Evolutionary conservation across 2,113 vertebrate genomes (phyloP), one percentile per base, ranked within the genome.

Genomic region (Corythaixoides concolor): DNA sequence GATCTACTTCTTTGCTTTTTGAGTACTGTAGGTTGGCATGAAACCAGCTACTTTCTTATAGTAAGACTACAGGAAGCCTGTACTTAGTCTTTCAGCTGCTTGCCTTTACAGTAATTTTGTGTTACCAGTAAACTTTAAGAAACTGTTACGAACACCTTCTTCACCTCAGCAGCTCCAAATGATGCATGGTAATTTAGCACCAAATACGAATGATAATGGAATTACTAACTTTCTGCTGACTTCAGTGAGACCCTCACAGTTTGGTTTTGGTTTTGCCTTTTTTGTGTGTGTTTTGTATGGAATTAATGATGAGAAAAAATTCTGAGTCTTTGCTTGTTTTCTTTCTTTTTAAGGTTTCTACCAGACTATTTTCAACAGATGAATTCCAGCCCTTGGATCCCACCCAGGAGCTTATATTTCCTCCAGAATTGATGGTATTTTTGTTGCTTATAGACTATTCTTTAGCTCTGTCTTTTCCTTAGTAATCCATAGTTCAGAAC

Each of bases 361-460:
- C 93, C 4, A 95, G 93, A 68, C 81, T 98, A 8, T 98, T 98
- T 84, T 83, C 97, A 77, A 84, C 96, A 88, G 97, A 97, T 19
- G 97, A 97, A 37, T 98, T 99, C 75, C 94, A 98, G 45, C 98
- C 98, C 3, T 90, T 99, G 86, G 98, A 99, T 76, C 95, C 98
- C 19, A 99, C 98, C 1, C 99, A 99, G 85, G 98, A 99, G 76
- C 93, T 98, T 79, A 98, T 99, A 95, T 99, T 99, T 91, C 98
- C 98, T 55, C 98, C 99, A 72, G 98, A 99, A 52, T 97, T 99
- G 52, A 98, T 98, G 43, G 98, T 98, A 62, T 7, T 88, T 92
- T 32, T 93, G 12, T 53, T 88, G 9, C 24, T 87, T 63, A 20
- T 15, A 53, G 10, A 12, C 20, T 82, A 3, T 45, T 66, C 15